A percentile compares a stretch with the other conserved stretches of the same genome.
Conservation (phyloP, 2,797 vertebrate genomes). For the Hydrophis major region DNA sequence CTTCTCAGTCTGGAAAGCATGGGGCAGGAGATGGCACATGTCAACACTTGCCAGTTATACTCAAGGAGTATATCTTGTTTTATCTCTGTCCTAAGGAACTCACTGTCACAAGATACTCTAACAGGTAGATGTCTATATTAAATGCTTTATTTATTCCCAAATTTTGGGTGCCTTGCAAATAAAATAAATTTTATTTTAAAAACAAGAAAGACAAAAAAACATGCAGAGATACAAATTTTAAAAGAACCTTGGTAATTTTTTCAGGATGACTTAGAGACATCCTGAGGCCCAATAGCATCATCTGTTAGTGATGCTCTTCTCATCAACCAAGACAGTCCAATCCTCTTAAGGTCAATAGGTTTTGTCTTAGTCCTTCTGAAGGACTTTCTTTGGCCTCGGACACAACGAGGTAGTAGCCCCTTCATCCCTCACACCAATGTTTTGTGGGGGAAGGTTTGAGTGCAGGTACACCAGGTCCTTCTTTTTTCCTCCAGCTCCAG, state of each 20-base stretch:
- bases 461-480: not conserved
- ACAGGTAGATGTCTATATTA: not conserved
- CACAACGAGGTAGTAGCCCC: too few relatives aligned
- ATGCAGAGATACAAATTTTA: not conserved
- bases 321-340: not conserved
- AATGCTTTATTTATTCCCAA: not conserved
- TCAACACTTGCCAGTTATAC: not conserved
- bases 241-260: not conserved
- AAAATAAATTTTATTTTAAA: not conserved
- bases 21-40: not conserved
- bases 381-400: not conserved
- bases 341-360: not conserved
- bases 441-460: not conserved
- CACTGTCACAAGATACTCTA: not conserved
- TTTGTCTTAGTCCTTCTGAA: not conserved
- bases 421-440: not conserved
- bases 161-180: not conserved
- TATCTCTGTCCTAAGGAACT: not conserved
- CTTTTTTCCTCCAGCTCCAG: not conserved
- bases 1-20: not conserved
- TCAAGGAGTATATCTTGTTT: not conserved
- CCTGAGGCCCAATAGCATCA: not conserved
- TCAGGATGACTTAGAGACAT: too few relatives aligned
- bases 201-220: not conserved
- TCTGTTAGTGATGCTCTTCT: not conserved